phyloP scores from a whole-genome alignment of 2,113 vertebrate genomes.

The Entomyzon cyanotis region DNA sequence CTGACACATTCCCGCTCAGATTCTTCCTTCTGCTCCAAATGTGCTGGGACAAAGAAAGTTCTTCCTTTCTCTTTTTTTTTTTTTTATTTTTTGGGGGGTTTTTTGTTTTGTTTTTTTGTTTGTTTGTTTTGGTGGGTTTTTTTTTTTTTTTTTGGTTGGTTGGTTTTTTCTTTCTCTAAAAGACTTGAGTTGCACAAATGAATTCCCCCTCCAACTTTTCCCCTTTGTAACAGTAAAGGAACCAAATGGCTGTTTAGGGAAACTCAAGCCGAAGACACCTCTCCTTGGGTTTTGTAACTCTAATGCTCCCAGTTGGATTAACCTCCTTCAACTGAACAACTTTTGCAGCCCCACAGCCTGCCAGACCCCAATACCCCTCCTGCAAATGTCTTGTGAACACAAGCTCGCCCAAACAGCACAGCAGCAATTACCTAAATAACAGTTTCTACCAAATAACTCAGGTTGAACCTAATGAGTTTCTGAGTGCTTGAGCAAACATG shows the following conservation, averaged over 20 bases:
- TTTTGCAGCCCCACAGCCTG: neutral
- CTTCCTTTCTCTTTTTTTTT: neutral
- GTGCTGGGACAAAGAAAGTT: neutral
- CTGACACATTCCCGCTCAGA: neutral
- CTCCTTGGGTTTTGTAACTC: neutral
- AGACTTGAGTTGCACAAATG: neutral
- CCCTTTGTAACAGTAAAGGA: neutral
- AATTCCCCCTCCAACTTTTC: neutral
- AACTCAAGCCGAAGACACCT: neutral
- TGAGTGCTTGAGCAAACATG: conserved; percentile 51
- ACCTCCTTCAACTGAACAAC: neutral
- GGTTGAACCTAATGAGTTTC: conserved; percentile 58
- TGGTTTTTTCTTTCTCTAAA: neutral
- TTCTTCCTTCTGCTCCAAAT: neutral
- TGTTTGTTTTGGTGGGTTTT: neutral
- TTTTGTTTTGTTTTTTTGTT: neutral
- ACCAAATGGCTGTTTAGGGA: neutral
- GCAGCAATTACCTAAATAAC: conserved; percentile 1
- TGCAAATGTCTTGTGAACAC: neutral
- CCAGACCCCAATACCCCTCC: neutral
- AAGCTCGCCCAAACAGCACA: neutral
- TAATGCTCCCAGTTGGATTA: neutral
- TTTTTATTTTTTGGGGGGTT: neutral
- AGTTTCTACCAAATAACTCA: neutral
- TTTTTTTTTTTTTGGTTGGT: neutral